These are phyloP conservation scores for Notarius quadriscutis DNA, from an alignment of 2,113 vertebrate genomes.

Conservation along the genomic window DNA sequence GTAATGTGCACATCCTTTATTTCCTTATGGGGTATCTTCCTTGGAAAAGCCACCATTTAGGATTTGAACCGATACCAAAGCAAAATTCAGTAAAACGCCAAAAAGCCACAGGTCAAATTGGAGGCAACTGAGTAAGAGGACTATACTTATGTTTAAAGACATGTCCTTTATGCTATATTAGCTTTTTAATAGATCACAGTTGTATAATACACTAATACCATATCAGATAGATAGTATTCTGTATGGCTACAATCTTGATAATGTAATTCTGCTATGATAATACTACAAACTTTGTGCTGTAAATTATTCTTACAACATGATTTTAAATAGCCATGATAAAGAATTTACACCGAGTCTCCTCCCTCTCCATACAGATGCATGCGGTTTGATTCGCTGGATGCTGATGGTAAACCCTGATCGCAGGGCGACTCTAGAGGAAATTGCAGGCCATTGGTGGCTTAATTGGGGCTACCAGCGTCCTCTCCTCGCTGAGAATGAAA, in stretches of 20 bases:
- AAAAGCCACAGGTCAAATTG: background rate
- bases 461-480: constrained; percentile 90
- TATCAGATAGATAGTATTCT: too few species aligned
- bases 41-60: background rate
- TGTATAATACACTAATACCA: background rate
- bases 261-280: background rate
- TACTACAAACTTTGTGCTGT: background rate
- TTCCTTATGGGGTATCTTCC: background rate
- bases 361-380: constrained; percentile 79
- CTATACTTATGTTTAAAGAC: background rate
- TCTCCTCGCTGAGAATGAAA: constrained; percentile 72
- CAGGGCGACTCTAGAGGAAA: constrained; percentile 91
- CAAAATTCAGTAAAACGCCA: background rate
- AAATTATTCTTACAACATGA: background rate
- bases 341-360: background rate
- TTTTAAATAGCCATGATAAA: background rate
- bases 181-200: background rate
- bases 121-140: background rate
- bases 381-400: constrained; percentile 96
- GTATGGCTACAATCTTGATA: background rate
- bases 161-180: background rate
- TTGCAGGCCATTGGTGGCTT: constrained; percentile 95
- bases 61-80: background rate
- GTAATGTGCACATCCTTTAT: background rate
- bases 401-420: constrained; percentile 95